Conservation (phyloP, 2,113 vertebrate genomes). For the Zootoca vivipara region DNA sequence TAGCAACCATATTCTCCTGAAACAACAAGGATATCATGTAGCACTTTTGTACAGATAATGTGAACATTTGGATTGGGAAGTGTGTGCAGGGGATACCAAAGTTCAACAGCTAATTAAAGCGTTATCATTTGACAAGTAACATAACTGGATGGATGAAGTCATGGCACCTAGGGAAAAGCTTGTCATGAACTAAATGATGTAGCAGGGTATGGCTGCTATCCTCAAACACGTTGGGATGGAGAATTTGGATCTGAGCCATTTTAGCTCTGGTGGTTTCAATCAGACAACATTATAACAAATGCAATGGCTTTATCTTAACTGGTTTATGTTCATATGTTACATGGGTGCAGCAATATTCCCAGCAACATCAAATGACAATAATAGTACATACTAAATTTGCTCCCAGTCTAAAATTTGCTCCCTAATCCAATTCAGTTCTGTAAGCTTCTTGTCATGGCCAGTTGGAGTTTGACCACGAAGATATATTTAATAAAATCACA, state of each 20-base stretch:
- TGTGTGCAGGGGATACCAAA: constrained; percentile 72
- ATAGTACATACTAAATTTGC: neutral
- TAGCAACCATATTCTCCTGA: constrained; percentile 75
- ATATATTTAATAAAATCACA: neutral
- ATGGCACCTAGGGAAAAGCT: constrained; percentile 66
- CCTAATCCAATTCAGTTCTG: neutral
- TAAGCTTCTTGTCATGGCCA: neutral
- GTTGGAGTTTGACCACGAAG: neutral
- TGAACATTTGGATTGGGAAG: constrained; percentile 72
- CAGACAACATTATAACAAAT: neutral
- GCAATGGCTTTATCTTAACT: neutral
- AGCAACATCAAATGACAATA: constrained; percentile 22
- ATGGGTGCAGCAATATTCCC: constrained; percentile 64
- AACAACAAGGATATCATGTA: constrained; percentile 80
- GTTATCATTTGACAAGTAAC: constrained; percentile 78
- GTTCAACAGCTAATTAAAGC: constrained; percentile 79
- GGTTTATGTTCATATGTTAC: constrained; percentile 1
- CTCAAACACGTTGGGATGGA: neutral
- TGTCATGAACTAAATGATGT: constrained; percentile 59
- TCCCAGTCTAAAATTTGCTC: neutral
- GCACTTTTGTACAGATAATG: constrained; percentile 82
- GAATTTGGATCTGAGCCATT: neutral
- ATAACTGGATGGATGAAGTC: constrained; percentile 68
- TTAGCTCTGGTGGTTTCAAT: neutral
- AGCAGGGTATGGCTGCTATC: constrained; percentile 32